Base-by-base conservation (phyloP, 2,888 invertebrate species). In the Xestia sexstrigata region DNA sequence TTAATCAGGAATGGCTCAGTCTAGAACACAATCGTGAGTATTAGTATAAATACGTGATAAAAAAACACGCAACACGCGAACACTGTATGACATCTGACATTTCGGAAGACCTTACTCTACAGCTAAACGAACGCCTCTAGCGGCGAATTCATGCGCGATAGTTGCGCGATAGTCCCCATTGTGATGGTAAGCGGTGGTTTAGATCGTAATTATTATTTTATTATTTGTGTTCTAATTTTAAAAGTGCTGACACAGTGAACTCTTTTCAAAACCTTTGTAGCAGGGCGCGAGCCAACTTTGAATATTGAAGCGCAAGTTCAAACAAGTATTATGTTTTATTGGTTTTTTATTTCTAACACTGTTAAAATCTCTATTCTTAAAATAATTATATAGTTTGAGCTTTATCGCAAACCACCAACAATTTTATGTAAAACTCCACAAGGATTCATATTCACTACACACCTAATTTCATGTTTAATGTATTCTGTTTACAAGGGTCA, bases 401-500 rank as follows among this genome's bases (percentile, higher is more conserved):
- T 42, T 26, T 15, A 45, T 20, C 0, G 42, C 42, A 42, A 58
- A 3, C 20, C 30, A 9, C 42, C 9, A 62, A 30, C 39, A 23
- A 47, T 63, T 63, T 52, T 35, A 66, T n/a, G 3, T 39, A 13
- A 42, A 69, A 49, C n/a, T 63, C 47, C 35, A 35, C 30, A 62
- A 71, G 62, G 42, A 47, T 60, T 69, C n/a, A 66, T 49, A 58
- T 58, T 69, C 30, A 42, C 30, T 47, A 26, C 26, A 47, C 9
- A 49, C 23, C 13, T 63, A 63, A 81, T 55, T 73, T 35, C 1
- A 65, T 65, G 23, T 68, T 81, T 73, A 84, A 85, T 81, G 69
- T 75, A 74, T 85, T 78, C 73, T 71, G 65, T 85, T 81, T 67
- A 66, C 15, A 71, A 62, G 47, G 45, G 70, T 47, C 65, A 69